Percentiles rank a stretch among this genome's conserved stretches.
phyloP scores from a whole-genome alignment of 2,888 invertebrate genomes.

The Tethea ocularis region DNA sequence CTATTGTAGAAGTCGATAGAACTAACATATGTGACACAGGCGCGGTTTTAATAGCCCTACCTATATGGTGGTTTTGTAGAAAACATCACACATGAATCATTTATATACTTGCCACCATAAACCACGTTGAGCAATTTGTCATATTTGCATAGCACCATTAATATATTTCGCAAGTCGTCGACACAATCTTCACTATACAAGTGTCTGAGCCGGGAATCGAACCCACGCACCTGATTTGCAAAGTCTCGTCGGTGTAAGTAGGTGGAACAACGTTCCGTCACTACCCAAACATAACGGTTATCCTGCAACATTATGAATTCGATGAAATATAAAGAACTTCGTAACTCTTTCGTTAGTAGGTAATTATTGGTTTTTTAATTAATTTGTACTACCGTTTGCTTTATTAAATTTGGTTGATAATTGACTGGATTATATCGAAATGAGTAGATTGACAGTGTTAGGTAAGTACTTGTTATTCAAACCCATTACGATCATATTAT shows the following conservation, averaged over 20 bases:
- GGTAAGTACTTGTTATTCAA: too few species aligned
- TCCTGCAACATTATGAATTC: slow-evolving; percentile 35
- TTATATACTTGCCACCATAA: slow-evolving; percentile 27
- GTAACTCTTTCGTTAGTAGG: not conserved
- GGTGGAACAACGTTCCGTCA: slow-evolving; percentile 53
- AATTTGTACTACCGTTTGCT: not conserved
- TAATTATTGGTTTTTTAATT: not conserved
- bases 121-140: slow-evolving; percentile 52
- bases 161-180: slow-evolving; percentile 65
- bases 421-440: slow-evolving; percentile 3
- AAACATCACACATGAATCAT: slow-evolving; percentile 13
- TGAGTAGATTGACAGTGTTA: too few species aligned
- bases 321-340: not conserved
- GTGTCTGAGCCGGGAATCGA: slow-evolving; percentile 60
- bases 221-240: slow-evolving; percentile 81
- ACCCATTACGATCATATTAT: too few species aligned
- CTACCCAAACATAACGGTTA: slow-evolving; percentile 35
- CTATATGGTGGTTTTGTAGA: not conserved
- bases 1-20: too few species aligned
- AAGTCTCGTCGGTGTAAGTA: slow-evolving; percentile 54
- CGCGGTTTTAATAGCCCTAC: not conserved
- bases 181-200: slow-evolving; percentile 57
- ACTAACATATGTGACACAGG: not conserved
- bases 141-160: slow-evolving; percentile 63
- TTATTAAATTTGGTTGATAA: not conserved